Evolutionary conservation across 1,140 invertebrate species (phyloP), one percentile per base, ranked within the genome.

Genomic region (Meloidogyne exigua): DNA sequence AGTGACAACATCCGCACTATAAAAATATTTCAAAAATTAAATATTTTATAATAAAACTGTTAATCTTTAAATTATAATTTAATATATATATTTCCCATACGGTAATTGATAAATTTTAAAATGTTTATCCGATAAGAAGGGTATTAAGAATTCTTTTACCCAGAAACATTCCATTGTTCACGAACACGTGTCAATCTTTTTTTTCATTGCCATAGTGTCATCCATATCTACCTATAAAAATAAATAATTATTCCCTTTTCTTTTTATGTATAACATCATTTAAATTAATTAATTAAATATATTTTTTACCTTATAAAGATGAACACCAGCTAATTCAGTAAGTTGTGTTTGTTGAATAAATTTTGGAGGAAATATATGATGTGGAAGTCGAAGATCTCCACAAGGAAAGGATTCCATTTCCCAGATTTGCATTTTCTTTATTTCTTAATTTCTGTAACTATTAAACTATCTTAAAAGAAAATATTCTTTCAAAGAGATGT

Each of bases 131-230:
- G 7, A 32, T 32, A 32, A 32, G 7, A 32, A 32, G 7, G 28
- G 28, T 3, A 3, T 32, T 32, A 7, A 3, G 2, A 32, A 32
- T 32, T 32, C 28, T 32, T n/a, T 57, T 42, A 44, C 23, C 25
- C 75, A 65, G 57, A 26, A 36, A 78, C 83, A 81, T 80, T 73
- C 28, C 75, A 75, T 69, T 85, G 83, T n/a, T 74, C 74, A 26
- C 79, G 78, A n/a, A 85, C 80, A 21, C 78, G 77, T 9, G 84
- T 79, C 9, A 85, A 69, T 15, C 84, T 78, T 65, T 85, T n/a
- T 85, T 70, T 85, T 85, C 84, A 80, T 82, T 36, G 86, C 81
- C 26, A 80, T 76, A 18, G 83, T 85, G 63, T 87, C 85, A 65
- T 85, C 83, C 49, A 85, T 63, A 67, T 85, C 84, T 15, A 85